A percentile compares a stretch with the other conserved stretches of the same genome.
These are phyloP conservation scores for Lumbricus terrestris DNA, from an alignment of 2,888 invertebrate genomes.

Conservation along the genomic window DNA sequence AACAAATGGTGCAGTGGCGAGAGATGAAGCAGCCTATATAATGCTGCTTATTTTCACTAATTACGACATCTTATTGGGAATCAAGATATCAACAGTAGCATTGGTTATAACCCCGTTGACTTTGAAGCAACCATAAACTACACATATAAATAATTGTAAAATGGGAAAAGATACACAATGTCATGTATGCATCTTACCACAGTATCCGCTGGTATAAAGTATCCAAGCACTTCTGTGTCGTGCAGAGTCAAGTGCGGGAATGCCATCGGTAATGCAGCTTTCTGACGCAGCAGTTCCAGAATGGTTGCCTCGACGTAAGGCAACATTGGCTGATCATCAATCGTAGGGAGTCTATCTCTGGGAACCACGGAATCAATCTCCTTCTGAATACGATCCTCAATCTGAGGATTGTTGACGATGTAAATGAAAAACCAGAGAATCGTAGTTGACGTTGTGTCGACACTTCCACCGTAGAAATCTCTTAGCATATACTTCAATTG, in stretches of 20 bases:
- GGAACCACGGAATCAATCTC: conserved; percentile 20
- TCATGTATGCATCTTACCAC: background rate
- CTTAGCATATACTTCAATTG: conserved; percentile 11
- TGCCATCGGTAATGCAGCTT: background rate
- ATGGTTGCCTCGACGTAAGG: conserved; percentile 14
- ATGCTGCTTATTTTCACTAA: no score
- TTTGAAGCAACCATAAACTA: no score
- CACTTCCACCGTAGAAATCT: conserved; percentile 13
- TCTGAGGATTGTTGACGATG: conserved; percentile 19
- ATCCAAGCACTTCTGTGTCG: conserved; percentile 15
- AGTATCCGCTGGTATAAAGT: conserved; percentile 3
- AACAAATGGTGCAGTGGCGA: no score
- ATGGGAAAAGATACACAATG: background rate
- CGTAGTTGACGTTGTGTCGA: background rate
- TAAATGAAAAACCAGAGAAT: conserved; percentile 12
- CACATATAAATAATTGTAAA: background rate
- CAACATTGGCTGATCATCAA: conserved; percentile 10
- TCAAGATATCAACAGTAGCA: no score
- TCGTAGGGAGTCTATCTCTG: background rate
- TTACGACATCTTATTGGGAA: no score
- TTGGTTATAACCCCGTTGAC: no score
- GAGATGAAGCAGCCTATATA: no score
- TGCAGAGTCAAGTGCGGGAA: conserved; percentile 11
- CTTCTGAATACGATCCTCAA: background rate
- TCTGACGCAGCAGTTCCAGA: conserved; percentile 16